These are phyloP conservation scores for Drosophila mimica DNA, from an alignment of 2,888 invertebrate species.

Conservation along the genomic window DNA sequence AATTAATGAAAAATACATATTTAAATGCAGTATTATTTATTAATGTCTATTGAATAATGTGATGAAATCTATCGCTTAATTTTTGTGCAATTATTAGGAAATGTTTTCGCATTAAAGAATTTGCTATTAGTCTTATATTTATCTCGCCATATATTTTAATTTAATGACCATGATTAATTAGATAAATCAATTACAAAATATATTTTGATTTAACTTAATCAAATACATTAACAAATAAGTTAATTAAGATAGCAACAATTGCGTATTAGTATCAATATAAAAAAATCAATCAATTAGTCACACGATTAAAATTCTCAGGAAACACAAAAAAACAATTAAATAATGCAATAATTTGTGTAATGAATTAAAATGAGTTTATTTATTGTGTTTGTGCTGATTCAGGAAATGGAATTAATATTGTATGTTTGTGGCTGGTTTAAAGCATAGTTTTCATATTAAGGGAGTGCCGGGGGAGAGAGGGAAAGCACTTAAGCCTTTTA, in stretches of 20 bases:
- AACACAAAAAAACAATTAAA: slow-evolving; percentile 5
- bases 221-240: background rate
- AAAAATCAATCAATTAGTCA: slow-evolving; percentile 18
- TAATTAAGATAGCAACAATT: slow-evolving; percentile 1
- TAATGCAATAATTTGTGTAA: background rate
- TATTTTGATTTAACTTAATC: background rate
- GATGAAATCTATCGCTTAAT: too few relatives aligned
- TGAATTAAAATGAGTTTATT: background rate
- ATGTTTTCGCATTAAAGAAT: background rate
- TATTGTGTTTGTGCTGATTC: background rate
- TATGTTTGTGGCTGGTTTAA: background rate
- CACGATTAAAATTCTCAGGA: background rate
- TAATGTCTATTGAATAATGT: too few relatives aligned
- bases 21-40: too few relatives aligned
- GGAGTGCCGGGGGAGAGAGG: background rate
- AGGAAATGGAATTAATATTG: slow-evolving; percentile 1
- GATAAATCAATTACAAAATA: background rate
- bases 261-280: background rate
- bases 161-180: background rate
- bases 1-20: too few relatives aligned
- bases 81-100: background rate
- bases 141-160: too few relatives aligned
- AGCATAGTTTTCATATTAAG: background rate
- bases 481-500: slow-evolving; percentile 40
- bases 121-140: background rate